Conservation (phyloP, 2,797 vertebrate species). For the Argentina silus region DNA sequence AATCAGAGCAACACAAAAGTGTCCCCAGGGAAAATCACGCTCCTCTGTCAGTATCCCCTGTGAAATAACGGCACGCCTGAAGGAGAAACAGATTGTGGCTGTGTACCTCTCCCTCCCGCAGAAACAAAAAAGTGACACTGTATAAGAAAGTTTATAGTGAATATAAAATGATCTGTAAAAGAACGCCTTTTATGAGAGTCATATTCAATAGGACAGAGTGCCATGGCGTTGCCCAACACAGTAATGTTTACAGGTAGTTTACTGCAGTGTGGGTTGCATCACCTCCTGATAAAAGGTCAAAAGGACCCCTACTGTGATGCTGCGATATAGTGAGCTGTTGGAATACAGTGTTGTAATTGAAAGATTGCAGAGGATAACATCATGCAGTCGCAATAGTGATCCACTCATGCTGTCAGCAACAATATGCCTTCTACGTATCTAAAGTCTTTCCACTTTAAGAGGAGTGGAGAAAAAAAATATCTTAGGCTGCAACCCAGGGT, state of each 20-base stretch:
- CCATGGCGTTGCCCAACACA: not conserved
- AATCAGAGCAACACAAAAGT: constrained; percentile 67
- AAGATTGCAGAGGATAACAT: too few relatives aligned
- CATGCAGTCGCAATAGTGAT: too few relatives aligned
- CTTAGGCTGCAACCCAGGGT: too few relatives aligned
- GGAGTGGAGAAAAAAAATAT: too few relatives aligned
- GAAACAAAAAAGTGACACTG: constrained; percentile 34
- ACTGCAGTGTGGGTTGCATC: not conserved
- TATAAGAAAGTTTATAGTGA: not conserved
- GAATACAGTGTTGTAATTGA: not conserved
- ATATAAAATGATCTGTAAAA: too few relatives aligned
- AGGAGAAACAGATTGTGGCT: constrained; percentile 43
- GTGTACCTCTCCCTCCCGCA: constrained; percentile 37
- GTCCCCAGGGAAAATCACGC: constrained; percentile 53
- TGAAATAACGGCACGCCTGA: constrained; percentile 61
- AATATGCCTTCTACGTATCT: too few relatives aligned
- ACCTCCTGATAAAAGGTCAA: not conserved
- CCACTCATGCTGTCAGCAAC: too few relatives aligned
- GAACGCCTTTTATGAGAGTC: not conserved
- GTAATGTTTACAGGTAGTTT: not conserved
- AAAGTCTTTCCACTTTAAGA: too few relatives aligned
- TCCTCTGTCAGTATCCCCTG: constrained; percentile 52
- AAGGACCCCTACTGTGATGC: not conserved
- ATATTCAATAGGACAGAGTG: not conserved
- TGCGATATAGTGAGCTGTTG: not conserved